Evolutionary conservation across 2,797 vertebrate genomes (phyloP).

Genomic region (Neomorphus geoffroyi): DNA sequence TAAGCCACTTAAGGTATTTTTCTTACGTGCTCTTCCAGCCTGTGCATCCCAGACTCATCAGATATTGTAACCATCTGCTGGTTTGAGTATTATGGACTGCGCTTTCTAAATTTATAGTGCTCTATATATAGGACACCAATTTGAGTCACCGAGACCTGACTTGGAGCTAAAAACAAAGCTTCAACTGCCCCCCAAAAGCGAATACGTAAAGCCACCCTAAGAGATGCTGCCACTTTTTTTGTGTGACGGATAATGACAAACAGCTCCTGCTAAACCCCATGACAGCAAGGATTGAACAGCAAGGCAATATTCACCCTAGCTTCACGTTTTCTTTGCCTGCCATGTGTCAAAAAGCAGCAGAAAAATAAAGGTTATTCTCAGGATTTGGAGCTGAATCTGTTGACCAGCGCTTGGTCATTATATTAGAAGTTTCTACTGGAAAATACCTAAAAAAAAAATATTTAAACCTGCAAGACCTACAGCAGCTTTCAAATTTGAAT

Average conservation of each 20-base stretch:
- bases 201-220: neutral
- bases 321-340: neutral
- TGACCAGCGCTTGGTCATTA: accelerated
- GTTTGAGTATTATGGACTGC: neutral
- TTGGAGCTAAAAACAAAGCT: neutral
- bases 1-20: neutral
- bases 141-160: neutral
- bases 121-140: neutral
- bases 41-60: neutral
- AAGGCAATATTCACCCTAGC: accelerated
- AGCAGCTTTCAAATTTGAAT: neutral
- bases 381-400: neutral
- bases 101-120: neutral
- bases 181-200: neutral
- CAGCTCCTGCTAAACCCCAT: neutral
- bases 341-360: neutral
- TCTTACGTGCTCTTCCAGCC: neutral
- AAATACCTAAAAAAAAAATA: neutral
- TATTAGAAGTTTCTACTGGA: neutral
- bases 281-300: neutral
- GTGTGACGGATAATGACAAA: neutral
- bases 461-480: neutral
- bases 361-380: neutral
- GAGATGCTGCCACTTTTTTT: neutral
- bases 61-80: neutral